Evolutionary conservation across 1,140 invertebrate species (phyloP).

Genomic region (Gryon sp.): DNA sequence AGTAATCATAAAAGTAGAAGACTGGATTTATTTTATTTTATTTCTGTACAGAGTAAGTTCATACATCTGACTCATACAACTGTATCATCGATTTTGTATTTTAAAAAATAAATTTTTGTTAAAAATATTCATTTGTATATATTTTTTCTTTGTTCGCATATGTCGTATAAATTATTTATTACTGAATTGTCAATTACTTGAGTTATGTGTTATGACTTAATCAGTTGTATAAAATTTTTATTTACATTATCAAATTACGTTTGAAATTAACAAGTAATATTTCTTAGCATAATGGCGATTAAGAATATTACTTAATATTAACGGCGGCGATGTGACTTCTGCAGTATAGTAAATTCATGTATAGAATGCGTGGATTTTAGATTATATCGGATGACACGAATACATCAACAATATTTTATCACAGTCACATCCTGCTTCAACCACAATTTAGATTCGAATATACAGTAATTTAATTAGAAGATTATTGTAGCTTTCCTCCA

Average conservation of each 20-base stretch:
- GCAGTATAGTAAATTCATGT: constrained; percentile 3
- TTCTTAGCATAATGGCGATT: too few relatives aligned
- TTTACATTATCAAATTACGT: too few relatives aligned
- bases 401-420: constrained; percentile 35
- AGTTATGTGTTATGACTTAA: too few relatives aligned
- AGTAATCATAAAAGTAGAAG: constrained; percentile 46
- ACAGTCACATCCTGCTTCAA: constrained; percentile 26
- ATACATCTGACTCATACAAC: background rate
- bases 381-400: constrained; percentile 18
- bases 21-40: background rate
- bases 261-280: background rate
- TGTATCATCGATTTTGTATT: too few relatives aligned
- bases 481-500: constrained; percentile 51
- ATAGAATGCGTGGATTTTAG: constrained; percentile 13
- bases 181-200: too few relatives aligned
- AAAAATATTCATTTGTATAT: too few relatives aligned
- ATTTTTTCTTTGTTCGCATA: too few relatives aligned
- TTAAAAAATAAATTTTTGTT: too few relatives aligned
- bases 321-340: constrained; percentile 1
- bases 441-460: constrained; percentile 51
- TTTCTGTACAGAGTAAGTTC: background rate
- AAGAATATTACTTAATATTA: constrained; percentile 2
- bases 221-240: too few relatives aligned
- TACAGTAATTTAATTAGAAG: constrained; percentile 57
- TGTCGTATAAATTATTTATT: too few relatives aligned